Conservation (phyloP, 2,888 invertebrate species). For the Choreutis nemorana region DNA sequence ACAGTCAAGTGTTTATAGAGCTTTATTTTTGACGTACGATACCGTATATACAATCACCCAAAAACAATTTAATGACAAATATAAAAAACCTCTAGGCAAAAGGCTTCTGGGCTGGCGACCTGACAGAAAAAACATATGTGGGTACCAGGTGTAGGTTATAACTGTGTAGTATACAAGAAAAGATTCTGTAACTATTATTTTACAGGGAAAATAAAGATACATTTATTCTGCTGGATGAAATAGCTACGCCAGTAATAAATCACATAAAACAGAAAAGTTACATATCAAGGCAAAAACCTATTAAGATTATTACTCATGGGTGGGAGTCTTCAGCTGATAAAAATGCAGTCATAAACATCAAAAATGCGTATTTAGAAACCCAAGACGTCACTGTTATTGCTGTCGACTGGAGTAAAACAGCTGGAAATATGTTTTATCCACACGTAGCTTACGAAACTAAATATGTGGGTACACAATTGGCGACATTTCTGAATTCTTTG, state of each 20-base stretch:
- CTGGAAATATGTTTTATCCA: constrained; percentile 27
- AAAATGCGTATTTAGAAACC: constrained; percentile 38
- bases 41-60: no score
- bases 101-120: no score
- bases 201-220: constrained; percentile 20
- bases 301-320: constrained; percentile 59
- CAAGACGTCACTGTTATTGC: constrained; percentile 44
- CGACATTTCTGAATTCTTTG: constrained; percentile 22
- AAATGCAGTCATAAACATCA: constrained; percentile 32
- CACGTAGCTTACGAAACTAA: constrained; percentile 28
- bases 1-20: no score
- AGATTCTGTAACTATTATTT: constrained; percentile 5
- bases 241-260: constrained; percentile 13
- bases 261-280: constrained; percentile 11
- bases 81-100: no score
- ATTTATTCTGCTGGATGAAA: constrained; percentile 20
- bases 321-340: constrained; percentile 49
- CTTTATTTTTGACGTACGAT: no score
- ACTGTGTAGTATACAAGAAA: no score
- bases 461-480: constrained; percentile 21
- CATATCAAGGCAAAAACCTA: constrained; percentile 18
- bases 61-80: no score
- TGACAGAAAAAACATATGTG: no score
- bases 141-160: no score
- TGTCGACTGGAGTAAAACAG: constrained; percentile 38